phyloP scores from a whole-genome alignment of 2,113 vertebrate species.

The Proterorhinus semilunaris region DNA sequence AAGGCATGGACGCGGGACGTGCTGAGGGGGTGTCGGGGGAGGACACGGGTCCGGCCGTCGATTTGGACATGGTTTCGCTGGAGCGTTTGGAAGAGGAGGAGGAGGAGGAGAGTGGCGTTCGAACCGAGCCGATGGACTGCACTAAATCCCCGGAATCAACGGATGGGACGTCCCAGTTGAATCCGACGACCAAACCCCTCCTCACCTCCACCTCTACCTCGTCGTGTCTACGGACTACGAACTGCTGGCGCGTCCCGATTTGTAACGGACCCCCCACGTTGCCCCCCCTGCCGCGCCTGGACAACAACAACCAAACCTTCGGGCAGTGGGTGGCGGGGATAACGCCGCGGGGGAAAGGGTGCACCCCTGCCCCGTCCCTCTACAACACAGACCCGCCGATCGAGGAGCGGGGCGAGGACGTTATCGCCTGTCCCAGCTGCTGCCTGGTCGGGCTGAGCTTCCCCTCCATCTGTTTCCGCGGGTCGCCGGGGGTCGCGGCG shows the following conservation, averaged over 20 bases:
- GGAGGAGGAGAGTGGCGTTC: constrained; percentile 34
- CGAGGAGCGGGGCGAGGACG: constrained; percentile 75
- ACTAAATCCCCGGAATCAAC: constrained; percentile 74
- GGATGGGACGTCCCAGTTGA: constrained; percentile 18
- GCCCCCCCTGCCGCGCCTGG: constrained; percentile 56
- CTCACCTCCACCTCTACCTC: constrained; percentile 54
- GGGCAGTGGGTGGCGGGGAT: constrained; percentile 78
- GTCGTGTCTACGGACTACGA: constrained; percentile 45
- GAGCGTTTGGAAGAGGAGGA: constrained; percentile 63
- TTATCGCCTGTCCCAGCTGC: constrained; percentile 86
- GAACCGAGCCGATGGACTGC: constrained; percentile 80
- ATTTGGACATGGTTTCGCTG: constrained; percentile 72
- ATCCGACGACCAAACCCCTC: constrained; percentile 17
- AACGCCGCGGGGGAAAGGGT: constrained; percentile 59
- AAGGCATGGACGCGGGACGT: neutral
- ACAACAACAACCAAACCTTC: constrained; percentile 84
- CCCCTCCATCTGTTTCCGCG: constrained; percentile 82
- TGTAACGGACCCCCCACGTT: constrained; percentile 69
- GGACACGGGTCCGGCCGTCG: constrained; percentile 50
- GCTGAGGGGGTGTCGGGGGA: constrained; percentile 13
- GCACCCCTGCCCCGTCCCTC: constrained; percentile 35
- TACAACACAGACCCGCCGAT: constrained; percentile 23
- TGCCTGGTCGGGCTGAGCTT: constrained; percentile 86
- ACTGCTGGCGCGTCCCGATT: constrained; percentile 70
- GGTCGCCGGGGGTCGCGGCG: constrained; percentile 52